Evolutionary conservation across 1,140 invertebrate species (phyloP).

Genomic region (Caerostris extrusa): DNA sequence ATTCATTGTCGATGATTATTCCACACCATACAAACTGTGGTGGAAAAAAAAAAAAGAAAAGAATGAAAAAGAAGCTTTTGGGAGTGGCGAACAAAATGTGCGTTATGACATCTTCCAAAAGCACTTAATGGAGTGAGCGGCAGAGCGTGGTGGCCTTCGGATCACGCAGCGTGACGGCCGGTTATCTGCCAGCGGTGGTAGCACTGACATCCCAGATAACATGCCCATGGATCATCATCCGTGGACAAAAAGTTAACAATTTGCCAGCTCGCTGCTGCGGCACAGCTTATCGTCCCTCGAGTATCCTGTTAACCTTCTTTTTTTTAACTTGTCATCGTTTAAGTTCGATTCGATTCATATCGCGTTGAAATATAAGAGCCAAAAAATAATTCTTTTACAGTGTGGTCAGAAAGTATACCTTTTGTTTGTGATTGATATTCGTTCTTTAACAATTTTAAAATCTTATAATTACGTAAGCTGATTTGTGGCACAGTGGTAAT

Average conservation of each 20-base stretch:
- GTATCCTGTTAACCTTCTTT: not conserved
- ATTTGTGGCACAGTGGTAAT: too few relatives aligned
- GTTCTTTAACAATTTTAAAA: too few relatives aligned
- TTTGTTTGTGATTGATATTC: too few relatives aligned
- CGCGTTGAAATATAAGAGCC: too few relatives aligned
- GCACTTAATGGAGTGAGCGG: not conserved
- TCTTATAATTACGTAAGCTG: too few relatives aligned
- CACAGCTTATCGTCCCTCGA: not conserved
- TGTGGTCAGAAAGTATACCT: too few relatives aligned
- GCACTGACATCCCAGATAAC: not conserved
- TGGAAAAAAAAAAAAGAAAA: not conserved
- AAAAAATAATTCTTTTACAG: too few relatives aligned
- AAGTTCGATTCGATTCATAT: too few relatives aligned
- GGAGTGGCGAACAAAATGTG: not conserved
- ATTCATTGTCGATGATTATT: not conserved
- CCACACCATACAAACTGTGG: not conserved
- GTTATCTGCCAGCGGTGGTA: conserved; percentile 14
- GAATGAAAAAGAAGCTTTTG: not conserved
- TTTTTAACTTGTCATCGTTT: too few relatives aligned
- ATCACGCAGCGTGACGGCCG: not conserved
- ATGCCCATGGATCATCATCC: not conserved
- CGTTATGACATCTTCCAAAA: not conserved
- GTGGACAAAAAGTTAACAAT: conserved; percentile 33
- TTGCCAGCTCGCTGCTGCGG: not conserved
- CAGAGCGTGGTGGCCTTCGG: conserved; percentile 29